Conservation (phyloP, 2,797 vertebrate species). For the Sebastes variabilis region DNA sequence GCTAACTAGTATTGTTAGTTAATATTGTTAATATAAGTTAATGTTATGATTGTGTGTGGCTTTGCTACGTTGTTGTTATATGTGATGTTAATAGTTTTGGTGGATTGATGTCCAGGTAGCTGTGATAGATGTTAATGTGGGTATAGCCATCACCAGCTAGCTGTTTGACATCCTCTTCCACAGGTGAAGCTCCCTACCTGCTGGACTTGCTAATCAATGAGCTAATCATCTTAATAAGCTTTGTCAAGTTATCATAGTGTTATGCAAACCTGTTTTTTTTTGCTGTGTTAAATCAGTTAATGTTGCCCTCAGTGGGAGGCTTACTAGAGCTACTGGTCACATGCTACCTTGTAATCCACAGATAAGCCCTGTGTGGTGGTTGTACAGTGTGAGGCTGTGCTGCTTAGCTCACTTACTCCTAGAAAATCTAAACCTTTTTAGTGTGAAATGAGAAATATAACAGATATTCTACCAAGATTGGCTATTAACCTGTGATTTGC, state of each 20-base stretch:
- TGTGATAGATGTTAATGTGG: no score
- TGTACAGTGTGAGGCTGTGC: slow-evolving; percentile 10
- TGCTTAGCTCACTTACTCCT: not conserved
- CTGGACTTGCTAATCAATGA: not conserved
- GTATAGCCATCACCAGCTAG: not conserved
- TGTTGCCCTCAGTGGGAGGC: slow-evolving; percentile 8
- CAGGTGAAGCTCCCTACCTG: slow-evolving; percentile 10
- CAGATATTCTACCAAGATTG: rapidly evolving
- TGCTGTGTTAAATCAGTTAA: not conserved
- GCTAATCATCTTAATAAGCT: no score
- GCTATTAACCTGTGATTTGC: not conserved
- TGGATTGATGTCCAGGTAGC: not conserved
- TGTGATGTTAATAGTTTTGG: not conserved
- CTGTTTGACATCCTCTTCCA: slow-evolving; percentile 1
- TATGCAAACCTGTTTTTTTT: no score
- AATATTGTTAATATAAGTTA: not conserved
- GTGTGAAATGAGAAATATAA: not conserved
- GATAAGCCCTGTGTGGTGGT: slow-evolving; percentile 65
- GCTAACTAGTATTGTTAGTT: no score
- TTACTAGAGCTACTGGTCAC: slow-evolving; percentile 64
- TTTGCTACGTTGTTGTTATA: not conserved
- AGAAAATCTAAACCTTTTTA: not conserved
- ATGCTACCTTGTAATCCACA: slow-evolving; percentile 74
- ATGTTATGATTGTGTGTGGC: not conserved
- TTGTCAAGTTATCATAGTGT: not conserved